Conservation (phyloP, 2,797 vertebrate genomes). For the Sebastes cheni region DNA sequence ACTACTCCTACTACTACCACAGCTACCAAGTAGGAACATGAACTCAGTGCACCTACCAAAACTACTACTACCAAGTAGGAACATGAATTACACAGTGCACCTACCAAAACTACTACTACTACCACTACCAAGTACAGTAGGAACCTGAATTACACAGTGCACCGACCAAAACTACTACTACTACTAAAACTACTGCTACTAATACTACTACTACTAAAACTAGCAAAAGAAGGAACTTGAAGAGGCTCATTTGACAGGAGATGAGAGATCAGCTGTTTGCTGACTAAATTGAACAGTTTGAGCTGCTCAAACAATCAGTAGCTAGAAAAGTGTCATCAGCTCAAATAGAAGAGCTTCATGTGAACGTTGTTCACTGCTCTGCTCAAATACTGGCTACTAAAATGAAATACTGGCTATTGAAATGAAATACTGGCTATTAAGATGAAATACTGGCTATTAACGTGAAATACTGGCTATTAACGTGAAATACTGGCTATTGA, state of each 20-base stretch:
- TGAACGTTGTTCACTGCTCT: background rate
- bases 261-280: background rate
- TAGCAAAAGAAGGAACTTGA: background rate
- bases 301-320: background rate
- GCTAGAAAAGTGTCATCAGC: background rate
- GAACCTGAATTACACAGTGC: too few relatives aligned
- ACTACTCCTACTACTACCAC: too few relatives aligned
- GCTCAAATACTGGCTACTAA: background rate
- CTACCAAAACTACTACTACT: too few relatives aligned
- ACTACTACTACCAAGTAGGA: too few relatives aligned
- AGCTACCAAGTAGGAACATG: too few relatives aligned
- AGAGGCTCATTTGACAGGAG: too few relatives aligned
- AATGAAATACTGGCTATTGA: background rate
- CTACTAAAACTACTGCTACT: too few relatives aligned
- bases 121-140: too few relatives aligned
- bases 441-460: background rate
- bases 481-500: background rate
- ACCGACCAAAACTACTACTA: too few relatives aligned
- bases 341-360: background rate
- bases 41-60: too few relatives aligned
- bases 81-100: too few relatives aligned
- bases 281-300: background rate
- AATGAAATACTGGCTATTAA: background rate
- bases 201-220: background rate
- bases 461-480: background rate